Percentiles rank a stretch among this genome's conserved stretches.
These are phyloP conservation scores for Linnaemya tessellans DNA, from an alignment of 2,888 invertebrate genomes.

Conservation along the genomic window DNA sequence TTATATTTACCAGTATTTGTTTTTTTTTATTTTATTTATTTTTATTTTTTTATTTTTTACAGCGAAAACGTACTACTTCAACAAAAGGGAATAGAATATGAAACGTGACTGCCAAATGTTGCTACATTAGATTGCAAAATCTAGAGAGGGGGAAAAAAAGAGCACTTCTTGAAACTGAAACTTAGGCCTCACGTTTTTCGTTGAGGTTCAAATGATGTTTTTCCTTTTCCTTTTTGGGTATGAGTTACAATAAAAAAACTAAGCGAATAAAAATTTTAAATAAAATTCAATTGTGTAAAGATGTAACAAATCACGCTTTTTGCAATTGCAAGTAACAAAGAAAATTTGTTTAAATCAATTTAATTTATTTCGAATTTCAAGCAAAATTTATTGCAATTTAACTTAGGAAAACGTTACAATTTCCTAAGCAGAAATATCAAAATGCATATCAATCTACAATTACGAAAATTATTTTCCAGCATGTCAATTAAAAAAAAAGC, in stretches of 20 bases:
- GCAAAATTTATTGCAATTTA: too few species aligned
- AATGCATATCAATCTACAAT: too few species aligned
- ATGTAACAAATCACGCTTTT: slow-evolving; percentile 25
- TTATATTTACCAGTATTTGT: not conserved
- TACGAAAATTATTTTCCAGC: too few species aligned
- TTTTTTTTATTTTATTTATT: slow-evolving; percentile 13
- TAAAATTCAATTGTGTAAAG: slow-evolving; percentile 29
- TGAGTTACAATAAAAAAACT: slow-evolving; percentile 11
- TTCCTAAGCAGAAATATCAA: too few species aligned
- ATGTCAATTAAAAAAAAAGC: too few species aligned
- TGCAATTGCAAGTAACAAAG: slow-evolving; percentile 12
- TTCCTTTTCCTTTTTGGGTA: slow-evolving; percentile 35
- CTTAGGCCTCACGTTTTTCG: slow-evolving; percentile 63
- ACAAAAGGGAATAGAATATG: slow-evolving; percentile 51
- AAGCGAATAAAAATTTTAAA: not conserved
- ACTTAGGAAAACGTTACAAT: too few species aligned
- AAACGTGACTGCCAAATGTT: slow-evolving; percentile 70
- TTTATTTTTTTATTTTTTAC: not conserved
- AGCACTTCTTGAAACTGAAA: slow-evolving; percentile 42
- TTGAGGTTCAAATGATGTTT: slow-evolving; percentile 35
- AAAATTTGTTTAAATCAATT: slow-evolving; percentile 14
- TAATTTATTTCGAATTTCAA: not conserved
- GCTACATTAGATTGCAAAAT: slow-evolving; percentile 60
- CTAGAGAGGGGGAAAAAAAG: slow-evolving; percentile 3
- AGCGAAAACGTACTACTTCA: slow-evolving; percentile 31